Evolutionary conservation across 2,888 invertebrate species (phyloP).

Genomic region (Ametastegia equiseti): DNA sequence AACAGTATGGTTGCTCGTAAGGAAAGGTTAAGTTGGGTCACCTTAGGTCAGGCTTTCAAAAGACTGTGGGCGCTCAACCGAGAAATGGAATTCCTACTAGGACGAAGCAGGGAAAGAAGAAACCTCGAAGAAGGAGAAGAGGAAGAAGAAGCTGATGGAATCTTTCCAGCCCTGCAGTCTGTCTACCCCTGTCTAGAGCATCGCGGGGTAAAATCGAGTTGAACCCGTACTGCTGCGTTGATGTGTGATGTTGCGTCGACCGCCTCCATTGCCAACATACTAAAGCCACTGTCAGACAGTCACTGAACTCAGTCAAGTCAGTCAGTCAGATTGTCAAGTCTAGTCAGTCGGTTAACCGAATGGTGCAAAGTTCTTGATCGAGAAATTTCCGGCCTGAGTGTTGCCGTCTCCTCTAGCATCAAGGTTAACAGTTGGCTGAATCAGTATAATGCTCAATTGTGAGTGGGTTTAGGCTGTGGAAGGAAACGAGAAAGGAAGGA

Average conservation of each 20-base stretch:
- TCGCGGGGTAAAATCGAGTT: conserved; percentile 33
- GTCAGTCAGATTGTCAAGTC: conserved; percentile 20
- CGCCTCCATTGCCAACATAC: too few species aligned
- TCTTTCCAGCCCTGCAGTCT: conserved; percentile 39
- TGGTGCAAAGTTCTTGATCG: neutral
- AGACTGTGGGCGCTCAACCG: conserved; percentile 40
- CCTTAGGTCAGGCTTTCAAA: conserved; percentile 42
- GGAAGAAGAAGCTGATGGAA: conserved; percentile 31
- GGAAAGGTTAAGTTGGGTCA: conserved; percentile 39
- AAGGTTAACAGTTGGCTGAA: neutral
- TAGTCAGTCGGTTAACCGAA: neutral
- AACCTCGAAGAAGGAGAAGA: neutral
- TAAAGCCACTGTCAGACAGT: conserved; percentile 26
- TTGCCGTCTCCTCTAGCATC: too few species aligned
- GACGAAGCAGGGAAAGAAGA: conserved; percentile 6
- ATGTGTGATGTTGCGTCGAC: conserved; percentile 18
- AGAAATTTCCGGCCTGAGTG: neutral
- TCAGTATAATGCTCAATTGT: neutral
- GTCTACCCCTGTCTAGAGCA: conserved; percentile 4
- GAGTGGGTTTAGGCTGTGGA: too few species aligned
- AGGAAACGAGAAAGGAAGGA: neutral
- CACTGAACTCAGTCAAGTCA: conserved; percentile 17
- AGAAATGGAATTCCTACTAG: conserved; percentile 44
- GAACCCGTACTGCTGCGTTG: conserved; percentile 4
- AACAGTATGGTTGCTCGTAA: conserved; percentile 31